Evolutionary conservation across 2,113 vertebrate species (phyloP), one percentile per base, ranked within the genome.

Genomic region (Progne subis): DNA sequence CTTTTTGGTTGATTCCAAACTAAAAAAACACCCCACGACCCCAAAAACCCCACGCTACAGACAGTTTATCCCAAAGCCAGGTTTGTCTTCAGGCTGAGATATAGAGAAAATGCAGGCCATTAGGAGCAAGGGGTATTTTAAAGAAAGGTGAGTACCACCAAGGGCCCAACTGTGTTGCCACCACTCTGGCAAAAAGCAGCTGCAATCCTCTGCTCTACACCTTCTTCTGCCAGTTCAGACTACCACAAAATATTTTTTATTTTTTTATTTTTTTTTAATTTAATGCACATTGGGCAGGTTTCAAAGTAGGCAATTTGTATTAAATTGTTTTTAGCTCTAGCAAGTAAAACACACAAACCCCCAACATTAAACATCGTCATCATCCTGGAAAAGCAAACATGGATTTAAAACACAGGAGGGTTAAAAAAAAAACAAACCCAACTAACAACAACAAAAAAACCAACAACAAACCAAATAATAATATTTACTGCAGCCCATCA

Each of bases 111-210:
- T 18, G 18, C 25, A 92, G 68, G 60, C 68, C 82, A 43, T 65
- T 70, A 72, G 31, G 39, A 74, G 21, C 0, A 1, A 75, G n/a
- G 49, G 18, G 11, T 50, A 26, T 71, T 82, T 78, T 49, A 72
- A 56, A 46, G 53, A 83, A 82, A 88, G 43, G 47, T 86, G 88
- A 83, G 34, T 55, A n/a, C 43, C 88, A 88, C 65, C 56, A 88
- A 82, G 53, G 53, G 61, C 57, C 53, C 82, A 88, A 53, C 14
- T 1, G 1, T 15, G 57, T 28, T 77, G 44, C 26, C 28, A 59
- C 52, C 0, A 1, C 34, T 49, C 46, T 0, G 0, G 52, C 1
- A 4, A 50, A 77, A 14, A 86, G 55, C 2, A 10, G 65, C n/a
- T 44, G 64, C 5, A 12, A 57, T 41, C 21, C 31, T 55, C 32